Evolutionary conservation across 2,113 vertebrate genomes (phyloP), one percentile per base, ranked within the genome.

Genomic region (Eclectus roratus): DNA sequence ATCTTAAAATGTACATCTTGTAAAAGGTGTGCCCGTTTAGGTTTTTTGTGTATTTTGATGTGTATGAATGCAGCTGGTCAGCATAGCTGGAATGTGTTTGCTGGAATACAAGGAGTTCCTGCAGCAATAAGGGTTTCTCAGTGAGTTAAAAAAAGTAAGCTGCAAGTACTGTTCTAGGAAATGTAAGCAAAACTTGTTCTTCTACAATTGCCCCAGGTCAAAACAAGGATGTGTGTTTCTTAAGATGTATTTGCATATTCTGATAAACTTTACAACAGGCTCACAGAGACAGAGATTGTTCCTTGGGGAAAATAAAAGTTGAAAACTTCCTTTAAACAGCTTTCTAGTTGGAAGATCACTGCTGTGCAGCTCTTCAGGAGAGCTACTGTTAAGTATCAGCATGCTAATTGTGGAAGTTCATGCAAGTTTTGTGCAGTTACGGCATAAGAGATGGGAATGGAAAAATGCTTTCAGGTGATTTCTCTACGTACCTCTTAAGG

Each of bases 221-320:
- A 60, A 90, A 78, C 66, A 83, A 44, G 50, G n/a, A n/a, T 44
- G 4, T 85, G 61, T 39, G 25, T 63, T 90, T 43, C n/a, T 81
- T 88, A 50, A 46, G 65, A 70, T 64, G 64, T 65, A n/a, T 44
- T 92, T 89, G 24, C 20, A 17, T 39, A 19, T 21, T 76, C 39
- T 55, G 39, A 55, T 88, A 80, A 86, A 7, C 16, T 91, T 94
- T 65, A 60, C 31, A 70, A 28, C 10, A 49, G 18, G 9, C n/a
- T 39, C 25, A 46, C 6, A 18, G 41, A 72, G 24, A 37, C 9
- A 6, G 41, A 58, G 35, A 11, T 16, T 80, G 24, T 50, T 80
- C 17, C 37, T 28, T 68, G 81, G 58, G 92, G 80, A 94, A 95
- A 76, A 43, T 19, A 29, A 93, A 93, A 95, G 73, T 79, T 50